Conservation (phyloP, 2,113 vertebrate genomes). For the Equus quagga region DNA sequence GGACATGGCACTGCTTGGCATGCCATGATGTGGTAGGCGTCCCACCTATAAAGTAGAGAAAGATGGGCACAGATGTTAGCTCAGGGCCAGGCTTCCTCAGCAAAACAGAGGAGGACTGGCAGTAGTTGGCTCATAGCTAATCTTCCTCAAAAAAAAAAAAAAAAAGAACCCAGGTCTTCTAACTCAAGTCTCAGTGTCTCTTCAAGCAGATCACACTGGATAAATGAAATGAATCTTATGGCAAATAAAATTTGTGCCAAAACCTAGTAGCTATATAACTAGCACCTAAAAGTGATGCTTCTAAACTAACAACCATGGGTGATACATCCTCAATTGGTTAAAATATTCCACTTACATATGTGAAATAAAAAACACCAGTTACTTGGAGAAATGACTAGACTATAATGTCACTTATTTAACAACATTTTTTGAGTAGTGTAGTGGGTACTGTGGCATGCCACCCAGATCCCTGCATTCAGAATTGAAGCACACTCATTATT, state of each 20-base stretch:
- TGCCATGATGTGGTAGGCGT: too few species aligned
- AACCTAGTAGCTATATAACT: not conserved
- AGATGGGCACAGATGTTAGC: too few species aligned
- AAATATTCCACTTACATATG: not conserved
- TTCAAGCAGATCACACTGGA: not conserved
- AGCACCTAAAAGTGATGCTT: not conserved
- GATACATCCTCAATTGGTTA: not conserved
- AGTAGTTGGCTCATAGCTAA: too few species aligned
- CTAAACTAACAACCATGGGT: not conserved
- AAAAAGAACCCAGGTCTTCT: not conserved
- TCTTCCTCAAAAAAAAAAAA: too few species aligned
- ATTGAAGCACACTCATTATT: too few species aligned
- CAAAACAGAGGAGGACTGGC: too few species aligned
- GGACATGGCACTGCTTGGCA: too few species aligned
- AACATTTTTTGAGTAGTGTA: not conserved
- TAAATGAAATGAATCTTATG: not conserved
- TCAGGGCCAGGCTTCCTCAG: too few species aligned
- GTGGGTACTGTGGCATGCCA: not conserved
- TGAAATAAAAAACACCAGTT: not conserved
- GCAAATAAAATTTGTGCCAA: not conserved
- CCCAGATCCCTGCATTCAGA: not conserved
- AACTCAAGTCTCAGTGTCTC: not conserved
- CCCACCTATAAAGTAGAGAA: too few species aligned
- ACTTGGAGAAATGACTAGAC: not conserved
- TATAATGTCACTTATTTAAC: not conserved